Base-by-base conservation (phyloP, 2,888 invertebrate genomes). In the Anorthoa munda region DNA sequence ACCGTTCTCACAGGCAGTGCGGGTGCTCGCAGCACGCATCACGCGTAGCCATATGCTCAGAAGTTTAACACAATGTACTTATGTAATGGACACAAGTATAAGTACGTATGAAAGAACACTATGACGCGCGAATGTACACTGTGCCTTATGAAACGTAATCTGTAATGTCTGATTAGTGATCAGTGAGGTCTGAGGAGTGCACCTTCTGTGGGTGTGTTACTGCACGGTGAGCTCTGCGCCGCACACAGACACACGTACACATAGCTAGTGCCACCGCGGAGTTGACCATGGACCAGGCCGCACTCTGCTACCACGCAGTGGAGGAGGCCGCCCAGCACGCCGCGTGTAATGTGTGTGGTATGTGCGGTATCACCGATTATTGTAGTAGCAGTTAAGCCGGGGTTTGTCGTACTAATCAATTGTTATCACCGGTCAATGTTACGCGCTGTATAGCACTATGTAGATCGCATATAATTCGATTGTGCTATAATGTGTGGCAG, bases 1-100 rank as follows among this genome's bases (percentile, higher is more conserved):
- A 77, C 75, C 74, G 75, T 83, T 81, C 83, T 77, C 81, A 79
- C 77, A 83, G 82, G 79, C 79, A 71, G 81, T 71, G 26, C 72
- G 84, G 78, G 70, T 70, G n/a, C 83, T 74, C 53, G 68, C 61
- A 13, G 17, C 56, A 3, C 26, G 15, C 50, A 50, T 13, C n/a
- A 39, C 26, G n/a, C 66, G 23, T 17, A 12, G 17, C 39, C 39
- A 39, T 17, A n/a, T 51, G 13, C n/a, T 31, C 70, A 72, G 23
- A 65, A 61, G 63, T 63, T 31, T 31, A 31, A 58, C 18, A 31
- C 12, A 12, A 15, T 26, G 26, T 1, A 23, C 7, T 26, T 12
- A 31, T 31, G 18, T 18, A 18, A 5, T 23, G 17, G 55, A 15
- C 17, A 23, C 15, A 56, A 23, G 9, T 2, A 26, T 26, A 26